Evolutionary conservation across 2,113 vertebrate genomes (phyloP), one percentile per base, ranked within the genome.

Genomic region (Trogon surrucura): DNA sequence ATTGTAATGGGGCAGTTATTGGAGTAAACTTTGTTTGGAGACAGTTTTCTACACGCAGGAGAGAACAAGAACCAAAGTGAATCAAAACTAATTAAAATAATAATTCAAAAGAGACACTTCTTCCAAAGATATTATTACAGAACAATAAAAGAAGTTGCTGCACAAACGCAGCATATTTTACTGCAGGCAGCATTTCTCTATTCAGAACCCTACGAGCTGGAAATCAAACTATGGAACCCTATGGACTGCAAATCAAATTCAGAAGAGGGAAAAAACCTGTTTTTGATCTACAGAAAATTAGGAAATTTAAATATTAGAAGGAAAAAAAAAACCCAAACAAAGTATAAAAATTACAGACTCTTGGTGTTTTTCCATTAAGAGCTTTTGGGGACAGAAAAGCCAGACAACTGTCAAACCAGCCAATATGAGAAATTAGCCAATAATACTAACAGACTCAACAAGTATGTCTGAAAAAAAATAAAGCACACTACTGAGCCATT

Each of bases 71-170:
- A 57, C 22, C 45, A 81, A 89, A 19, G 32, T 81, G 90, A 91
- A 95, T 77, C 51, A 58, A 91, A 96, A 50, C 64, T 94, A 96
- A 97, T 96, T 96, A 96, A 96, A 97, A 89, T 73, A 87, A 86
- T 95, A 92, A 96, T 44, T 95, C 83, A 95, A 94, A 71, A 91
- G 83, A 81, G 88, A 67, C 50, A 62, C 16, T 86, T 84, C 85
- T 58, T 85, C 88, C 85, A 87, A 91, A 86, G 75, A 84, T 11
- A 36, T 15, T 66, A 74, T 22, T 85, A 62, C 50, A 44, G 45
- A 79, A 75, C 77, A 93, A 89, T 69, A 92, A 89, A 44, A 83
- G n/a, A 81, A 83, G 62, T 7, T 83, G 72, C 75, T 90, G 51
- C 30, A 75, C 65, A 91, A 88, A 91, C 77, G 26, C 27, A 70